A percentile compares a stretch with the other conserved stretches of the same genome.
Conservation (phyloP, 23 tunicate species). For the Corella eumyota region DNA sequence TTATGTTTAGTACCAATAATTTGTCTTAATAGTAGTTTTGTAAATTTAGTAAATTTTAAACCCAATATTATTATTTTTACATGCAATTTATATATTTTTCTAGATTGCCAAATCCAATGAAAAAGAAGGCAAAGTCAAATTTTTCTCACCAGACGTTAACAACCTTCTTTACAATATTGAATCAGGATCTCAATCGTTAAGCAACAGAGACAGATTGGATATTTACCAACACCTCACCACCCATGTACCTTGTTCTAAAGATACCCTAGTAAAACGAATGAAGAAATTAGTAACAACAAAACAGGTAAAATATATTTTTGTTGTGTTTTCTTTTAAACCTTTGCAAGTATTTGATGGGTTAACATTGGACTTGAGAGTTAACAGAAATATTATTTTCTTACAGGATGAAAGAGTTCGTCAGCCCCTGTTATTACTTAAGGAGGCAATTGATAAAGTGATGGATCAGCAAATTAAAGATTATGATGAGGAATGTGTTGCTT, state of each 20-base stretch:
- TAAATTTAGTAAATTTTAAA: too few relatives aligned
- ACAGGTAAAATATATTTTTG: conserved; percentile 21
- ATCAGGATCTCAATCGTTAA: conserved; percentile 29
- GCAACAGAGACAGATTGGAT: conserved; percentile 53
- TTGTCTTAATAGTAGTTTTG: not conserved
- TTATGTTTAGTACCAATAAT: not conserved
- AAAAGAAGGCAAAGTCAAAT: conserved; percentile 78
- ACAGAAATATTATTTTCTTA: not conserved
- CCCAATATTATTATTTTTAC: too few relatives aligned
- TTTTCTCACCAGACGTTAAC: conserved; percentile 77
- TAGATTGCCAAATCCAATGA: conserved; percentile 74
- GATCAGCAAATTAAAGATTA: conserved; percentile 44
- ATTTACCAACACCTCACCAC: conserved; percentile 65
- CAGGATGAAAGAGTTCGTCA: conserved; percentile 50
- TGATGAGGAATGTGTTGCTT: conserved; percentile 62
- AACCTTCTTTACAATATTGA: conserved; percentile 58
- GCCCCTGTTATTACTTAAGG: conserved; percentile 36
- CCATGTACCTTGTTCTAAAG: conserved; percentile 83
- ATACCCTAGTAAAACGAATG: conserved; percentile 84
- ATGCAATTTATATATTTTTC: too few relatives aligned
- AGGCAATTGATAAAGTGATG: conserved; percentile 78
- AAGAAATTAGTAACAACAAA: conserved; percentile 51
- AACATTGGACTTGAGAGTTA: not conserved
- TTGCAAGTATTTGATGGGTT: not conserved
- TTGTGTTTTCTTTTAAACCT: not conserved